Conservation (phyloP, 2,797 vertebrate species). For the Acridotheres tristis region DNA sequence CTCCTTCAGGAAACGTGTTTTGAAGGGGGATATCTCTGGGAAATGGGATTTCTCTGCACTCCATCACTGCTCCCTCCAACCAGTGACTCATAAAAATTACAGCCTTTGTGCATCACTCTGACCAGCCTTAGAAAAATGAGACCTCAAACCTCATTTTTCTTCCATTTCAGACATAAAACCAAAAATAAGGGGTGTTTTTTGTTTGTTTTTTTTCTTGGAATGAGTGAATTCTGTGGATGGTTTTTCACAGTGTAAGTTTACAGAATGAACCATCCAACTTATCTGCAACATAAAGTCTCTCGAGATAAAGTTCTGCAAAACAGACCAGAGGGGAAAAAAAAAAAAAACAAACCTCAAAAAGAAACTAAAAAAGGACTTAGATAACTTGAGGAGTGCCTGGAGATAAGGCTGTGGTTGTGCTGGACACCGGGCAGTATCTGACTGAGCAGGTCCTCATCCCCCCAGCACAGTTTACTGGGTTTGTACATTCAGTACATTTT, state of each 20-base stretch:
- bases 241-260: background rate
- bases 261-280: background rate
- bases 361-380: background rate
- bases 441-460: background rate
- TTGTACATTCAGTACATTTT: constrained; percentile 58
- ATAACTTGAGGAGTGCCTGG: background rate
- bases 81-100: constrained; percentile 46
- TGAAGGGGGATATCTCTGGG: constrained; percentile 12
- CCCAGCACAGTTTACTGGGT: background rate
- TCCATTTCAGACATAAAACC: background rate
- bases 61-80: background rate
- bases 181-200: background rate
- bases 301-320: background rate
- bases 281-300: background rate
- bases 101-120: background rate
- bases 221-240: background rate
- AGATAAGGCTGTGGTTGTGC: background rate
- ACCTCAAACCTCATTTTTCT: background rate
- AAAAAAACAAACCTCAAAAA: no score
- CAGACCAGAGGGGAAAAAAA: background rate
- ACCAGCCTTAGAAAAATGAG: background rate
- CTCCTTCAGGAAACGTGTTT: background rate
- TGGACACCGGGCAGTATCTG: background rate
- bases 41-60: constrained; percentile 16
- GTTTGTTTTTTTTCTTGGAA: background rate